Base-by-base conservation (phyloP, 2,797 vertebrate genomes). In the Chloroceryle amazona region DNA sequence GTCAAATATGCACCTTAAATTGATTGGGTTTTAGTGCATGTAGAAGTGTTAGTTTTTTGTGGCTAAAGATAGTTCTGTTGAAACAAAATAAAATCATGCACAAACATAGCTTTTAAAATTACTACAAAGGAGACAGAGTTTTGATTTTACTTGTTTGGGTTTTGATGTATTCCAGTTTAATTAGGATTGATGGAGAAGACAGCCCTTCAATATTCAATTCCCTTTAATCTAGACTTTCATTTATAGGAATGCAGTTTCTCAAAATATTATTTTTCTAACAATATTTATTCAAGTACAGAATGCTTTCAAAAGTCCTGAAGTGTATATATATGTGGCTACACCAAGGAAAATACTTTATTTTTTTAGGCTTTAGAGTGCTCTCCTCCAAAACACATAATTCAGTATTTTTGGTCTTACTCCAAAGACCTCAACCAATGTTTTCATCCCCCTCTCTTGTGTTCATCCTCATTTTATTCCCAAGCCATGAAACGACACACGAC, bases 131-230 rank as follows among this genome's bases (percentile, higher is more conserved):
- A 82, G 31, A 73, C 6, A 3, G 28, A 3, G 28, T 18, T 72
- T 80, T 67, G 8, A 42, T 66, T 89, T 83, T 8, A 21, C 4
- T 49, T 58, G 19, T 12, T 23, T 60, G 9, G 1, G 8, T 44
- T 81, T 89, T 76, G 26, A 60, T 0, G 0, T 25, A 26, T 74
- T 78, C 22, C 31, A 49, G 14, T 33, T 60, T 86, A 35, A 6
- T 3, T n/a, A 21, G 26, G 9, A 3, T 19, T 51, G 6, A 14
- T 35, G 26, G 35, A 11, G 35, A 65, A 5, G 31, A 39, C 0
- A 44, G n/a, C 37, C 25, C 31, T 79, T 44, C 70, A 63, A 67
- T 37, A 61, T 57, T 52, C 28, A 75, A 31, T 14, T 72, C 4
- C 46, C 22, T 75, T 71, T 21, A 67, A 61, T 35, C 28, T 65